phyloP scores from a whole-genome alignment of 2,113 vertebrate genomes.

The Capricornis sumatraensis region DNA sequence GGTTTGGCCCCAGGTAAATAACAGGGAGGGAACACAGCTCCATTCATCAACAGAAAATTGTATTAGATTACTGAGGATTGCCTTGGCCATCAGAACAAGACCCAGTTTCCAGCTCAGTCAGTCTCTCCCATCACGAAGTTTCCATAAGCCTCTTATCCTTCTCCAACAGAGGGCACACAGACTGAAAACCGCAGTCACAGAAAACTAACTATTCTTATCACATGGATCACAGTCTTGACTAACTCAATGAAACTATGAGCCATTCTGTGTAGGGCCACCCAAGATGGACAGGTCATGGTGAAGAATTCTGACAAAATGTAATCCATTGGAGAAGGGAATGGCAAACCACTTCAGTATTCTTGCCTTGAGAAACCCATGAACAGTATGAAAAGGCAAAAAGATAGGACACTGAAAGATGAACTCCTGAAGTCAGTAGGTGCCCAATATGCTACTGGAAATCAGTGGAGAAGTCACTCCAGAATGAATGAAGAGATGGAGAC shows the following conservation, averaged over 20 bases:
- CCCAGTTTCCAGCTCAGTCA: not conserved
- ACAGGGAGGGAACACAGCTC: not conserved
- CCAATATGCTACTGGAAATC: not conserved
- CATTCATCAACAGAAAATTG: not conserved
- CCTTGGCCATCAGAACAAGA: not conserved
- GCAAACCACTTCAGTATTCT: not conserved
- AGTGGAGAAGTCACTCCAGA: not conserved
- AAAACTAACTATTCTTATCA: not conserved
- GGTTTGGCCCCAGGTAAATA: not conserved
- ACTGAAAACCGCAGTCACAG: not conserved
- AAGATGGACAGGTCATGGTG: not conserved
- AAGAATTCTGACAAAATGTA: not conserved
- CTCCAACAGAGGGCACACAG: not conserved
- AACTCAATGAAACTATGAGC: not conserved
- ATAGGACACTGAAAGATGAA: not conserved
- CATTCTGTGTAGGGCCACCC: not conserved
- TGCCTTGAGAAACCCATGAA: not conserved
- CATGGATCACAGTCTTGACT: not conserved
- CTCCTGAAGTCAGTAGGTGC: not conserved
- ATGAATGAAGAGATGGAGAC: not conserved
- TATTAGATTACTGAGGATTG: not conserved
- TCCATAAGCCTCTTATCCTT: not conserved
- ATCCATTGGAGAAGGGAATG: not conserved
- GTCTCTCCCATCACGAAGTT: not conserved
- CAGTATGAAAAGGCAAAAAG: not conserved